Conservation (phyloP, 2,797 vertebrate species). For the Pantherophis vulpinus region DNA sequence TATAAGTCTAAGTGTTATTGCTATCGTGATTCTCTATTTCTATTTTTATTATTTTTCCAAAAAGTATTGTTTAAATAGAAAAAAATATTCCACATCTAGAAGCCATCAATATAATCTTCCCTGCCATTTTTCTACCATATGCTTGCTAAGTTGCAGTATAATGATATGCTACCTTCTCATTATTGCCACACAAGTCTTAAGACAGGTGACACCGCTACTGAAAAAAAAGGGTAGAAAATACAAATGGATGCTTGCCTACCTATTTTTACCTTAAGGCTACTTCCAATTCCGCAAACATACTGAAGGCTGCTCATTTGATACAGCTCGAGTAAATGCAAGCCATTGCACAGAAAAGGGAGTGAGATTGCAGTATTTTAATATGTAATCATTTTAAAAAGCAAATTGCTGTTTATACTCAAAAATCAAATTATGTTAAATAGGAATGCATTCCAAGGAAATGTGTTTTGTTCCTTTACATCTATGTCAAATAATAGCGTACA, state of each 20-base stretch:
- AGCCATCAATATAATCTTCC: not conserved
- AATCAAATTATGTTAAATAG: not conserved
- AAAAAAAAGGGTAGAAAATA: not conserved
- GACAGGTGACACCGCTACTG: not conserved
- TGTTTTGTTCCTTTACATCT: not conserved
- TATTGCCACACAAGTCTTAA: not conserved
- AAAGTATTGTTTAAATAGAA: not conserved
- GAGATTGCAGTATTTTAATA: not conserved
- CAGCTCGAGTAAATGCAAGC: not conserved
- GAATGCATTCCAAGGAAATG: not conserved
- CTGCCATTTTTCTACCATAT: not conserved
- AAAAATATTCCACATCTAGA: not conserved
- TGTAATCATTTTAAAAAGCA: not conserved
- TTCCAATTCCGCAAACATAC: not conserved
- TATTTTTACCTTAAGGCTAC: not conserved
- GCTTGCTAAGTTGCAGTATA: not conserved
- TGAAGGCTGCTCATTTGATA: not conserved
- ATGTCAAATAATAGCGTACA: not conserved
- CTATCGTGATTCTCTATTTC: not conserved
- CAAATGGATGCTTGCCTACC: not conserved
- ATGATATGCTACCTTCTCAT: not conserved
- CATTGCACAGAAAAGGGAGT: not conserved
- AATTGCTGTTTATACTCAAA: not conserved
- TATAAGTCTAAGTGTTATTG: not conserved
- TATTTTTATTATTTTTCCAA: not conserved